Evolutionary conservation across 2,113 vertebrate genomes (phyloP).

Genomic region (Plecturocebus donacophilus): DNA sequence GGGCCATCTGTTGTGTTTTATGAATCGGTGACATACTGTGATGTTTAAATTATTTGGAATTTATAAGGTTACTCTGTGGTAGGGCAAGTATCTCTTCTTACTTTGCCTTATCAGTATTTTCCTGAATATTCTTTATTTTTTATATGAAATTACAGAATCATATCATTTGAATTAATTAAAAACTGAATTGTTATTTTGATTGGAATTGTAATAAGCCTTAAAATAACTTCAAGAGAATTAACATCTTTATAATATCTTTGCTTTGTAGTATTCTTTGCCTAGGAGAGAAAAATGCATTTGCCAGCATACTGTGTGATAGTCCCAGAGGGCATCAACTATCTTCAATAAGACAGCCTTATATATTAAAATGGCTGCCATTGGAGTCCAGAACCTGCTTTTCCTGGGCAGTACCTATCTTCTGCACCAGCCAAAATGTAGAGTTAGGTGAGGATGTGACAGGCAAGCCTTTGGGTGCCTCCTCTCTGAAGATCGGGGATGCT

Average conservation of each 20-base stretch:
- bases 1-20: background rate
- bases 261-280: background rate
- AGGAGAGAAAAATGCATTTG: background rate
- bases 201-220: background rate
- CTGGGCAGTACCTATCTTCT: background rate
- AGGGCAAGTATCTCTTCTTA: background rate
- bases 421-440: background rate
- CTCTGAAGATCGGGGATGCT: background rate
- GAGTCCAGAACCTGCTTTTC: background rate
- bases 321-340: background rate
- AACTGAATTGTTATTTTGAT: background rate
- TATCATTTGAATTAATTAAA: background rate
- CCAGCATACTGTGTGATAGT: background rate
- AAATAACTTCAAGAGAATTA: background rate
- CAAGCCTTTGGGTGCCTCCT: background rate
- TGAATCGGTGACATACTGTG: no score
- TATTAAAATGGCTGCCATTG: background rate
- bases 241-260: background rate
- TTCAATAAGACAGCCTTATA: background rate
- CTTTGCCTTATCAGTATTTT: background rate
- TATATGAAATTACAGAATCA: background rate
- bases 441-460: background rate
- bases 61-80: background rate
- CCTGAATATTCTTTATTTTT: background rate
- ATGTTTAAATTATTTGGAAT: background rate